Base-by-base conservation (phyloP, 35 echinoderm and acorn worm genomes). In the Ophiothrix spiculata region DNA sequence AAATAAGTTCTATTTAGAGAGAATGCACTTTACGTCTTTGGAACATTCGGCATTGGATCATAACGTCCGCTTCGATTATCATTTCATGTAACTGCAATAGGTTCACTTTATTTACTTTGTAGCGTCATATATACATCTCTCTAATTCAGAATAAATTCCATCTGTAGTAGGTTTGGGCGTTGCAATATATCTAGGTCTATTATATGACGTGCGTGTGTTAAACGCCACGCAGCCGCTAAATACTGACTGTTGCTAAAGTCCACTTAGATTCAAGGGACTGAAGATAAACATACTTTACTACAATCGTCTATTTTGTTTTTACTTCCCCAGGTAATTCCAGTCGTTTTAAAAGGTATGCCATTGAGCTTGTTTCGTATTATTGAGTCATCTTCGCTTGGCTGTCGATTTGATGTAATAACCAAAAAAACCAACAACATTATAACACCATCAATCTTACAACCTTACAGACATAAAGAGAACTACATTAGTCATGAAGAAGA, bases 281-380 rank as follows among this genome's bases (percentile, higher is more conserved):
- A 12, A 69, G 60, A 69, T n/a, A 69, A 69, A 69, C 60, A 69
- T 69, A 69, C 60, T 69, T 69, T n/a, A 69, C 60, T 69, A n/a
- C 60, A 69, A n/a, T 69, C 60, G 16, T 69, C 60, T 69, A 28
- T 69, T 69, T 69, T 69, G 16, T 12, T 69, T 15, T 15, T 15
- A 6, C 16, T 15, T 69, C 60, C 29, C 60, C 29, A 25, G 60
- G 60, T 28, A 25, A 69, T 69, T 69, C 3, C 6, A 25, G 60
- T 69, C 25, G 60, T 15, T 69, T 69, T 15, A 15, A 69, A 69
- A 12, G 60, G 29, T 69, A n/a, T n/a, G 60, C 29, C 60, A 69
- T 69, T 69, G 60, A 25, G 16, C 60, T 69, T 15, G 4, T 25
- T 25, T 69, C 10, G 25, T n/a, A n/a, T n/a, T 25, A 69, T 69